phyloP scores from a whole-genome alignment of 1,140 invertebrate species.

The Parapsyche elsis region DNA sequence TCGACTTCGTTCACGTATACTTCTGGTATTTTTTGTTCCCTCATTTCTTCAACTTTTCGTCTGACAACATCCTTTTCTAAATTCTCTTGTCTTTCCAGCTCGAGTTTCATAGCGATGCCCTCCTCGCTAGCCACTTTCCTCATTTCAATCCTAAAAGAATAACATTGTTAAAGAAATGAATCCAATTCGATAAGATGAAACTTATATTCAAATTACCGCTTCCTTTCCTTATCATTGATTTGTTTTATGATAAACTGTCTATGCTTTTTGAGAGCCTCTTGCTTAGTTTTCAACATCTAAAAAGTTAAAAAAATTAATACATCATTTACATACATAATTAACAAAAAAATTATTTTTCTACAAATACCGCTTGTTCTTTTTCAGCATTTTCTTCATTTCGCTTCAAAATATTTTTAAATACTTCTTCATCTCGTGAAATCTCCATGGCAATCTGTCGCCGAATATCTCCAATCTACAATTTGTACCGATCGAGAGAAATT shows the following conservation, averaged over 20 bases:
- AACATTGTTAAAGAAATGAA: background rate
- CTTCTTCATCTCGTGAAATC: conserved; percentile 66
- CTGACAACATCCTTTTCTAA: conserved; percentile 64
- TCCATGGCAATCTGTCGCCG: conserved; percentile 65
- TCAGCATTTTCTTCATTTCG: conserved; percentile 65
- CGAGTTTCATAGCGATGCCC: conserved; percentile 69
- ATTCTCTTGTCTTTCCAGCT: conserved; percentile 67
- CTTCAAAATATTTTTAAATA: conserved; percentile 64
- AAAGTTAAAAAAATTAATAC: background rate
- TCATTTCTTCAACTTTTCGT: conserved; percentile 63
- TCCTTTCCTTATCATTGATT: conserved; percentile 76
- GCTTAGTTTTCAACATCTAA: conserved; percentile 55
- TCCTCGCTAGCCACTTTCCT: conserved; percentile 74
- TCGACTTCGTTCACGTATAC: conserved; percentile 66
- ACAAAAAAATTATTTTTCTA: too few species aligned
- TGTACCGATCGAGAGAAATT: background rate
- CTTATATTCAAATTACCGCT: conserved; percentile 61
- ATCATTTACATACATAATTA: too few species aligned
- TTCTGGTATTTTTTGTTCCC: conserved; percentile 63
- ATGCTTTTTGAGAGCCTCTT: conserved; percentile 63
- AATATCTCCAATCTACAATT: conserved; percentile 62
- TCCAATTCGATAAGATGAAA: too few species aligned
- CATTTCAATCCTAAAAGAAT: conserved; percentile 64
- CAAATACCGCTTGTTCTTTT: conserved; percentile 65
- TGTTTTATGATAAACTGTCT: conserved; percentile 69